These are phyloP conservation scores for Semnornis frantzii DNA, from an alignment of 2,113 vertebrate genomes.

Conservation along the genomic window DNA sequence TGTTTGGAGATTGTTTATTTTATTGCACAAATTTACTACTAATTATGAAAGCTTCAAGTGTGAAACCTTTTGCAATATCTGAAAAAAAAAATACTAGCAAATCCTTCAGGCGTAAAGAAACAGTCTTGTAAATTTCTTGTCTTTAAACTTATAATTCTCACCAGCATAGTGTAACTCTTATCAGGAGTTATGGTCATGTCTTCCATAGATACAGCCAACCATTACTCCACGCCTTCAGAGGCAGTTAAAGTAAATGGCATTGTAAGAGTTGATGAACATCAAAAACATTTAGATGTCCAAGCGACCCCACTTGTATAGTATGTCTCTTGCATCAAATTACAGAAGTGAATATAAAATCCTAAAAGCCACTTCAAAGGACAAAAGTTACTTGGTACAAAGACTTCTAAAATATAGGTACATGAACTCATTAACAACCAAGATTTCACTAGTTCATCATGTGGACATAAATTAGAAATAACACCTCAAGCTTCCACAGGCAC, in stretches of 20 bases:
- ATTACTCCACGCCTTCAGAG: neutral
- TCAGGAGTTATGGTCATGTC: neutral
- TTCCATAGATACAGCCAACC: neutral
- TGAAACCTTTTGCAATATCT: neutral
- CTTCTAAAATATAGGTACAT: neutral
- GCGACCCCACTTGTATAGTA: neutral
- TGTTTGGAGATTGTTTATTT: neutral
- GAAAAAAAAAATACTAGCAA: neutral
- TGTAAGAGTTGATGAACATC: neutral
- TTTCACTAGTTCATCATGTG: neutral
- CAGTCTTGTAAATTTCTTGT: rapidly evolving
- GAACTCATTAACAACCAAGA: neutral
- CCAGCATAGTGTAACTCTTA: neutral
- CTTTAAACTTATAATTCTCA: neutral
- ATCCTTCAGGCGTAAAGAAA: neutral
- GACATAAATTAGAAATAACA: neutral
- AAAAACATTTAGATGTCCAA: neutral
- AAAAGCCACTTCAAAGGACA: neutral
- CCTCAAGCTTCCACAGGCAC: neutral
- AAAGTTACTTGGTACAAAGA: neutral
- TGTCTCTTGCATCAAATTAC: neutral
- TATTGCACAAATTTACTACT: neutral
- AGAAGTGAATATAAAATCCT: neutral
- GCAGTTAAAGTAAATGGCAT: neutral
- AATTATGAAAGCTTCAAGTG: neutral